A percentile compares a stretch with the other conserved stretches of the same genome.
Evolutionary conservation across 2,888 invertebrate genomes (phyloP).

Genomic region (Stictocephala bisonia): DNA sequence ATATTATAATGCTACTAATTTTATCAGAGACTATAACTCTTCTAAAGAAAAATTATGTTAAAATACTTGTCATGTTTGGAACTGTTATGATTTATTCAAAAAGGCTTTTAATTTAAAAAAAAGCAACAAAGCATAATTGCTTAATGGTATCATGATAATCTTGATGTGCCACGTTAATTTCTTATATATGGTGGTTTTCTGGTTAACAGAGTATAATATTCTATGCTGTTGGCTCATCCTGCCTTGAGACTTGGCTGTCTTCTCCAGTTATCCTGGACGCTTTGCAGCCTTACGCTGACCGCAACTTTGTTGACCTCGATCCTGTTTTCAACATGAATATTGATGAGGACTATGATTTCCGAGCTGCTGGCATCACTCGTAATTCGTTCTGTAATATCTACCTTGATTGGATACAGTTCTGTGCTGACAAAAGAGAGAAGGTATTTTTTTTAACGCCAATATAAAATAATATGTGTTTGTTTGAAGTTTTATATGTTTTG

Average conservation of each 20-base stretch:
- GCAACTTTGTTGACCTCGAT: slow-evolving; percentile 93
- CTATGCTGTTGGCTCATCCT: slow-evolving; percentile 89
- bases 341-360: slow-evolving; percentile 96
- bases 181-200: slow-evolving; percentile 40
- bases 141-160: not conserved
- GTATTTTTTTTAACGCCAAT: slow-evolving; percentile 57
- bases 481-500: too few relatives aligned
- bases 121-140: not conserved
- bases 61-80: too few relatives aligned
- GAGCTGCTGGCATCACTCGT: slow-evolving; percentile 91
- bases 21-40: too few relatives aligned
- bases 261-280: slow-evolving; percentile 84
- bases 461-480: not conserved
- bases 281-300: slow-evolving; percentile 80
- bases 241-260: slow-evolving; percentile 90
- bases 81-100: too few relatives aligned
- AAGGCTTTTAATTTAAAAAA: too few relatives aligned
- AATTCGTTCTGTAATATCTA: slow-evolving; percentile 90
- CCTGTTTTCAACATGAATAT: slow-evolving; percentile 96
- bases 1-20: too few relatives aligned
- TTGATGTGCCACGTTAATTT: not conserved
- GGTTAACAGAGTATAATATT: slow-evolving; percentile 91
- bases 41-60: too few relatives aligned
- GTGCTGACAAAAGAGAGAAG: slow-evolving; percentile 77
- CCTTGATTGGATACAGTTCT: slow-evolving; percentile 93